Percentiles rank a stretch among this genome's conserved stretches.
phyloP scores from a whole-genome alignment of 1,140 invertebrate genomes.

The Onthophagus taurus region DNA sequence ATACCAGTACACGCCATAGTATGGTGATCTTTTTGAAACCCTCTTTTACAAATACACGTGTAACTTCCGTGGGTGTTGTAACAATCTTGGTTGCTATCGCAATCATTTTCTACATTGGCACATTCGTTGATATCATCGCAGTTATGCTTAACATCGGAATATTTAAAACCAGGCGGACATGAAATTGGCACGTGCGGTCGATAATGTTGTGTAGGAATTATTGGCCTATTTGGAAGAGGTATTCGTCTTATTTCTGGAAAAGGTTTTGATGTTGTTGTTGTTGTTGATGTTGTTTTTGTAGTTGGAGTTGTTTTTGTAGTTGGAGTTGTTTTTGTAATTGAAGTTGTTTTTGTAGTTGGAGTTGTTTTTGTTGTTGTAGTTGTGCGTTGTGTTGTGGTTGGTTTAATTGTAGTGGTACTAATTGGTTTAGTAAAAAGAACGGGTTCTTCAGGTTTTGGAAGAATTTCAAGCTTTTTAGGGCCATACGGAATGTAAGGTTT shows the following conservation, averaged over 20 bases:
- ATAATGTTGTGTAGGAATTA: constrained; percentile 19
- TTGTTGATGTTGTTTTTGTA: constrained; percentile 8
- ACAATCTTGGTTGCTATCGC: constrained; percentile 60
- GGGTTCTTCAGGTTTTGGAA: no score
- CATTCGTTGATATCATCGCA: constrained; percentile 68
- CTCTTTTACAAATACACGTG: constrained; percentile 64
- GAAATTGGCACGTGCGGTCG: constrained; percentile 8
- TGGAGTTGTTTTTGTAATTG: constrained; percentile 33
- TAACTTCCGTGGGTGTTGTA: constrained; percentile 71
- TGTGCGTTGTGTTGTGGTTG: constrained; percentile 37
- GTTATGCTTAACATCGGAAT: constrained; percentile 10
- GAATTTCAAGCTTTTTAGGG: no score
- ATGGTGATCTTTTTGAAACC: constrained; percentile 56
- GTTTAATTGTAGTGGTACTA: not conserved
- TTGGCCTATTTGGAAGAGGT: constrained; percentile 12
- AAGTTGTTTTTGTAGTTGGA: constrained; percentile 34
- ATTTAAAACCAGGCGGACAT: constrained; percentile 32
- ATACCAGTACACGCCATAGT: constrained; percentile 63
- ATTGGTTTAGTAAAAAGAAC: not conserved
- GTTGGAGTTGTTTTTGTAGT: constrained; percentile 4
- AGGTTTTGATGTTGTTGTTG: constrained; percentile 7
- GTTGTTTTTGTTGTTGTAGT: constrained; percentile 44
- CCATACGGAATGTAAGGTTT: no score
- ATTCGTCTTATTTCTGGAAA: no score
- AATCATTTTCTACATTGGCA: constrained; percentile 46